These are phyloP conservation scores for Molossus molossus DNA, from an alignment of 2,797 vertebrate genomes.

Conservation along the genomic window DNA sequence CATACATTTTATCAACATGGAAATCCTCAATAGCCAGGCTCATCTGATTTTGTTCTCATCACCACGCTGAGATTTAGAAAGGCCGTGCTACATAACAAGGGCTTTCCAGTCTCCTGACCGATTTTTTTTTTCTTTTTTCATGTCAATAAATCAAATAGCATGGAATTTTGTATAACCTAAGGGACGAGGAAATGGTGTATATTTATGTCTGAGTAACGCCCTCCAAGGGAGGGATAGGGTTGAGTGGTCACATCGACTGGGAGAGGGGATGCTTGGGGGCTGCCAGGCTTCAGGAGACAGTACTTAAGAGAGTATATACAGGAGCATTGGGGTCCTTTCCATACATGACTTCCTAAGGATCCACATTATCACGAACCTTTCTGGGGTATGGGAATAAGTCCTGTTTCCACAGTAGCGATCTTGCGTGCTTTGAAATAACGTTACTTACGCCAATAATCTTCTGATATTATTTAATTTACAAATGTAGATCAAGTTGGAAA, in stretches of 20 bases:
- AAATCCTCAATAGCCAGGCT: background rate
- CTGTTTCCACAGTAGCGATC: background rate
- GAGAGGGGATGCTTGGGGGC: background rate
- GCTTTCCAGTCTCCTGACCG: conserved; percentile 14
- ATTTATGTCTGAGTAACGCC: conserved; percentile 45
- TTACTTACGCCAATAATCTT: background rate
- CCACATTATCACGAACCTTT: background rate
- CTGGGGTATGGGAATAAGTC: background rate
- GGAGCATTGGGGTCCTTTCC: background rate
- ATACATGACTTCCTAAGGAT: background rate
- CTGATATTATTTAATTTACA: conserved; percentile 43
- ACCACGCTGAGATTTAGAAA: background rate
- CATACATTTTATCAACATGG: background rate
- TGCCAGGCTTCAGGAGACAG: background rate
- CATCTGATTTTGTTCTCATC: conserved; percentile 38
- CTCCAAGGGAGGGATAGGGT: background rate
- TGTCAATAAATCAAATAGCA: conserved; percentile 25
- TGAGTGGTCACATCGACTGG: background rate
- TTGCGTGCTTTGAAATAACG: background rate
- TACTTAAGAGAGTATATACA: background rate
- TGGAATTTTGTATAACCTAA: conserved; percentile 45
- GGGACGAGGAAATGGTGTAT: background rate
- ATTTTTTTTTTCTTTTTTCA: background rate
- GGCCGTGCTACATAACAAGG: background rate
- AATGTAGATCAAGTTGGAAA: background rate